Evolutionary conservation across 2,888 invertebrate species (phyloP).

Genomic region (Rhagonycha lutea): DNA sequence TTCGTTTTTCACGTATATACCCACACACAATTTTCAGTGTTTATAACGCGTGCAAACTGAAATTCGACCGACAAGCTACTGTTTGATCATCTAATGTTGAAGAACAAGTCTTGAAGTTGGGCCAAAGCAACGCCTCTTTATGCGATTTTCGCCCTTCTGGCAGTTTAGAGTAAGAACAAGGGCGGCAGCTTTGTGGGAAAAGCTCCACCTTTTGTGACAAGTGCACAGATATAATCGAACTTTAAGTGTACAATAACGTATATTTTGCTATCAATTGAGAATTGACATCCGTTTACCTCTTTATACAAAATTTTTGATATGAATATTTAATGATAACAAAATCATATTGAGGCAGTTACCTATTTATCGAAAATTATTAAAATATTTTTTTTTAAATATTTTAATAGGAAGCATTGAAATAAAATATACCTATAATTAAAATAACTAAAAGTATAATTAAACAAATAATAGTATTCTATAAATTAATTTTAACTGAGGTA

Average conservation of each 20-base stretch:
- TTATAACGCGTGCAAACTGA: constrained; percentile 43
- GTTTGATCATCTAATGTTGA: constrained; percentile 45
- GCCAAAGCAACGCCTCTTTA: constrained; percentile 22
- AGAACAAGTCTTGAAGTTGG: constrained; percentile 41
- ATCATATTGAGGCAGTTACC: background rate
- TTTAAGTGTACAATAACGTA: constrained; percentile 5
- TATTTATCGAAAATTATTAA: background rate
- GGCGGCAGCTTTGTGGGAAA: constrained; percentile 15
- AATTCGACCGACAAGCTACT: constrained; percentile 49
- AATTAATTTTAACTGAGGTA: background rate
- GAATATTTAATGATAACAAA: background rate
- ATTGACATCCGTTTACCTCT: background rate
- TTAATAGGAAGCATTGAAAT: background rate
- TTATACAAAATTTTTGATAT: background rate
- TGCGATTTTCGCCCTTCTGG: constrained; percentile 31
- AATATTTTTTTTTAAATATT: background rate
- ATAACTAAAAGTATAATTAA: background rate
- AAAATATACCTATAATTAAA: background rate
- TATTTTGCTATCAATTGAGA: background rate
- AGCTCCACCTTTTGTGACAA: constrained; percentile 28
- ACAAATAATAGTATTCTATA: background rate
- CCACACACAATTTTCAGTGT: constrained; percentile 21
- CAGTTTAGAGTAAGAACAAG: constrained; percentile 3
- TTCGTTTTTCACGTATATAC: constrained; percentile 14
- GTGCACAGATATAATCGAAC: constrained; percentile 26